Conservation (phyloP, 1,140 invertebrate genomes). For the Ceratoteleas bidentatus region DNA sequence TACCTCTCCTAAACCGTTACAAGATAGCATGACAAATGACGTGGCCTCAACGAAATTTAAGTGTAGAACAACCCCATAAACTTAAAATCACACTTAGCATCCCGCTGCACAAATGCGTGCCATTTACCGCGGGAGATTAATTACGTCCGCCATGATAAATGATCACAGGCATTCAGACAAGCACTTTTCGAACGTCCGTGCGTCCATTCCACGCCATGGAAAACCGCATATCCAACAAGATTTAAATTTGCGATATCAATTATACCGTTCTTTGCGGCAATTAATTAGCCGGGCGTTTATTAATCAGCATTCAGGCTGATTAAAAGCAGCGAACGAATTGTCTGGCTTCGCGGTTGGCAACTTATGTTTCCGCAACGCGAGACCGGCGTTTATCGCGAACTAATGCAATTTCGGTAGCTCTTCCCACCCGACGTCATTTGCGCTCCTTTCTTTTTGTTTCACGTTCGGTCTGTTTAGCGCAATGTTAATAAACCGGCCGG, state of each 20-base stretch:
- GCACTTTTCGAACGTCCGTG: conserved; percentile 25
- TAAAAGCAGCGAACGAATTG: neutral
- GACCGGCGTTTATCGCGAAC: conserved; percentile 28
- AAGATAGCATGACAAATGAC: neutral
- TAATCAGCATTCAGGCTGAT: conserved; percentile 21
- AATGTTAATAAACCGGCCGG: neutral
- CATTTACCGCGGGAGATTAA: conserved; percentile 15
- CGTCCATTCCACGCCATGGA: conserved; percentile 2
- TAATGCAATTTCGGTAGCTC: conserved; percentile 38
- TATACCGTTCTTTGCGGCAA: conserved; percentile 10
- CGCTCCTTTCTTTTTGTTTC: conserved; percentile 13
- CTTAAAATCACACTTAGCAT: conserved; percentile 4
- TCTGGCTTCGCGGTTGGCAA: conserved; percentile 20
- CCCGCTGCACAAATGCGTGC: neutral
- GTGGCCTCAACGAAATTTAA: neutral
- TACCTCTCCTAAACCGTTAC: neutral
- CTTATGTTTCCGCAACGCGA: too few species aligned
- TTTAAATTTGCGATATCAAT: conserved; percentile 45
- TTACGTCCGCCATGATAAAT: conserved; percentile 23
- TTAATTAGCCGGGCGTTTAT: conserved; percentile 18
- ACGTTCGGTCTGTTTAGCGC: neutral
- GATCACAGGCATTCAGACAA: conserved; percentile 15
- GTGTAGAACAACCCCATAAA: neutral
- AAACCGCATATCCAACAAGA: conserved; percentile 23
- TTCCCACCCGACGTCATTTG: conserved; percentile 23